These are phyloP conservation scores for Tiliacea aurago DNA, from an alignment of 2,888 invertebrate species.

Conservation along the genomic window DNA sequence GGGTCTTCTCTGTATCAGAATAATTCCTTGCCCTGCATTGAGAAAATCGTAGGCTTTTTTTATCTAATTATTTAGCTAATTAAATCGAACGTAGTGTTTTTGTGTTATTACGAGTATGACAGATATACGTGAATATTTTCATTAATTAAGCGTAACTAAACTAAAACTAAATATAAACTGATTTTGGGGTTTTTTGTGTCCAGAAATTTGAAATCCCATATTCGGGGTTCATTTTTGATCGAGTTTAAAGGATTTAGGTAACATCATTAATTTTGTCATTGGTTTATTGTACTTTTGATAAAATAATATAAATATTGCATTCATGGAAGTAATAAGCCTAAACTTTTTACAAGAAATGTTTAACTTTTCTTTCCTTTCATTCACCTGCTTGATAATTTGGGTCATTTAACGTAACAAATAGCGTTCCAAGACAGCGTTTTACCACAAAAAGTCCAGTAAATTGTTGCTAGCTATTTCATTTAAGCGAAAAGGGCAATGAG, in stretches of 20 bases:
- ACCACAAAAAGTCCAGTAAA: conserved; percentile 47
- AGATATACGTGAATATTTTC: neutral
- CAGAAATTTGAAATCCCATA: neutral
- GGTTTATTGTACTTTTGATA: neutral
- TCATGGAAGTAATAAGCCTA: too few relatives aligned
- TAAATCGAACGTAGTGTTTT: neutral
- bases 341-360: neutral
- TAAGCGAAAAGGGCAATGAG: conserved; percentile 43
- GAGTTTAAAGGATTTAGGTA: too few relatives aligned
- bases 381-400: conserved; percentile 22
- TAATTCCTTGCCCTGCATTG: neutral
- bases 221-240: neutral
- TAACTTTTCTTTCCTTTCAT: conserved; percentile 6
- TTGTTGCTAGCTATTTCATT: conserved; percentile 51
- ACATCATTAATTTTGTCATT: neutral
- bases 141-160: too few relatives aligned
- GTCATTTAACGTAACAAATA: conserved; percentile 32
- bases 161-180: too few relatives aligned
- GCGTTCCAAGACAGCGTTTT: conserved; percentile 20
- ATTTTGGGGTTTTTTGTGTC: too few relatives aligned
- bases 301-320: too few relatives aligned
- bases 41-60: neutral
- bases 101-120: neutral
- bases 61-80: neutral
- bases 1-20: neutral